phyloP scores from a whole-genome alignment of 2,888 invertebrate species.

The Siphlonurus alternatus region DNA sequence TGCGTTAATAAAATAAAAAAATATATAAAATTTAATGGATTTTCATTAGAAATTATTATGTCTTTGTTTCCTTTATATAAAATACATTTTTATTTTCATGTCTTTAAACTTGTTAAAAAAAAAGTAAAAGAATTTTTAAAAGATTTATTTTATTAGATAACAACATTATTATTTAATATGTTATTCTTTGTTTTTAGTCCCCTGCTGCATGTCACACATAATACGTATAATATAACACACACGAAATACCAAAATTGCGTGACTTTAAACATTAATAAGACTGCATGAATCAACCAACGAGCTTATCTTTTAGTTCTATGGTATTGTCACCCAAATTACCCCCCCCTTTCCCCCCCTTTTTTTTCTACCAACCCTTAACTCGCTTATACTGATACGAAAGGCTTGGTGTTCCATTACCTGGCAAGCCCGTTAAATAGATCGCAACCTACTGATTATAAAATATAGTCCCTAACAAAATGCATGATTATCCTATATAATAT shows the following conservation, averaged over 20 bases:
- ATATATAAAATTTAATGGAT: neutral
- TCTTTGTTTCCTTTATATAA: neutral
- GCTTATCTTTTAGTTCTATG: neutral
- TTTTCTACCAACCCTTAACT: neutral
- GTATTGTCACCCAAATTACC: neutral
- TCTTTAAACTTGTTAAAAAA: neutral
- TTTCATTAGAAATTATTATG: neutral
- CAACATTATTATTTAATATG: neutral
- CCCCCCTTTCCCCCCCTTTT: neutral
- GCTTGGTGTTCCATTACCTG: no score
- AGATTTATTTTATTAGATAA: no score
- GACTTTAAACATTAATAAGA: neutral
- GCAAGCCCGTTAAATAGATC: no score
- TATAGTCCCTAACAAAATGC: no score
- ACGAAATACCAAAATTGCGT: neutral
- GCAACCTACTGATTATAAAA: no score
- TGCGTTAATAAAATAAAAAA: neutral
- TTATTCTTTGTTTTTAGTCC: neutral
- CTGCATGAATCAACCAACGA: neutral
- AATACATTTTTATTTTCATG: neutral
- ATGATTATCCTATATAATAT: no score
- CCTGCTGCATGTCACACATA: neutral
- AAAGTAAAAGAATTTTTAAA: no score
- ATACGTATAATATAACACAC: no score
- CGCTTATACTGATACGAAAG: no score